Base-by-base conservation (phyloP, 2,888 invertebrate genomes). In the Theretra japonica region DNA sequence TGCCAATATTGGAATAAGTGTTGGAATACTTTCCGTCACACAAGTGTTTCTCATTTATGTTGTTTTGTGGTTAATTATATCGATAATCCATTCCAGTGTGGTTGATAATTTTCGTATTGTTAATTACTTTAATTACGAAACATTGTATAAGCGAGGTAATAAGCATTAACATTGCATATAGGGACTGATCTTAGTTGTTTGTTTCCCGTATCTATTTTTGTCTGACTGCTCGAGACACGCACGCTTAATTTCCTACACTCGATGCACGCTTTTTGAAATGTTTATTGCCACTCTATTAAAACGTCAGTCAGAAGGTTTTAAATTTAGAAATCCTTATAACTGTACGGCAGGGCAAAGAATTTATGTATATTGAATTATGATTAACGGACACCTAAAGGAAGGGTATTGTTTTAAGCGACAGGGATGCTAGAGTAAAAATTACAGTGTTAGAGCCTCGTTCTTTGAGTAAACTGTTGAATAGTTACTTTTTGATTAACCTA, bases 211-310 rank as follows among this genome's bases (percentile, higher is more conserved):
- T 25, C 23, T 58, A 58, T 58, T 58, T 58, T 58, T 25, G 58
- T 58, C 58, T 58, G 17, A 17, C 17, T 28, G 17, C 58, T 28
- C 17, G 58, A 58, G 58, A 58, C 25, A 58, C 23, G 15, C 58
- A 53, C n/a, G 6, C 19, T 53, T n/a, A 53, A n/a, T 53, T 53
- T n/a, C 53, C 17, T 53, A n/a, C 53, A 53, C n/a, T 53, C 19
- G 53, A n/a, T 53, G 53, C 53, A n/a, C 53, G 53, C 53, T 53
- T 53, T 53, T 53, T 53, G 53, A 53, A 53, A 53, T 53, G 53
- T 53, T 53, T 53, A 53, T 53, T 5, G 4, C n/a, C 4, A n/a
- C 6, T 53, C 53, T 53, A 53, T 53, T 53, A 53, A 53, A 53
- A 53, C 50, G 53, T 53, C 53, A 53, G 53, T 53, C 50, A 50